Conservation (phyloP, 2,888 invertebrate species). For the Melangyna quadrimaculata region DNA sequence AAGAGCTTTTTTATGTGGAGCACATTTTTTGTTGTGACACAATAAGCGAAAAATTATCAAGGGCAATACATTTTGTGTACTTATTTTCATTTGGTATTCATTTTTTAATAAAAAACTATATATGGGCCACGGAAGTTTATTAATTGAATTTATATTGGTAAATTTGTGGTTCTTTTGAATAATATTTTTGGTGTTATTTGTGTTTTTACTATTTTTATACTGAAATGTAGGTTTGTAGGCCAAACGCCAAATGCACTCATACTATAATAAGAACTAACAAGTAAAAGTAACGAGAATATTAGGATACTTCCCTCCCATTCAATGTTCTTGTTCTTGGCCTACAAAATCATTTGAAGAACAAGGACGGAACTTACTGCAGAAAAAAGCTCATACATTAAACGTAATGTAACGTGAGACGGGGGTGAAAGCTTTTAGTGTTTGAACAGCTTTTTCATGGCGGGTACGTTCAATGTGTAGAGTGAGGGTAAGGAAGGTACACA, state of each 20-base stretch:
- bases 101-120: background rate
- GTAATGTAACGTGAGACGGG: conserved; percentile 1
- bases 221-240: conserved; percentile 70
- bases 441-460: background rate
- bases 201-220: conserved; percentile 53
- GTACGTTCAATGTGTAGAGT: background rate
- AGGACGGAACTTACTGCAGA: conserved; percentile 77
- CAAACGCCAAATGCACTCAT: conserved; percentile 70
- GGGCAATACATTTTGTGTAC: conserved; percentile 1
- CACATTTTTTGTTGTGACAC: conserved; percentile 44
- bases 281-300: conserved; percentile 60
- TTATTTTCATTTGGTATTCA: conserved; percentile 1
- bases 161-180: conserved; percentile 18
- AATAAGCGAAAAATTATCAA: conserved; percentile 27
- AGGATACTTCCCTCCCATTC: conserved; percentile 54
- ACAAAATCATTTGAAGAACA: conserved; percentile 80
- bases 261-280: conserved; percentile 69
- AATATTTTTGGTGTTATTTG: conserved; percentile 37
- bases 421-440: background rate
- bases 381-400: conserved; percentile 2
- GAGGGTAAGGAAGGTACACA: background rate
- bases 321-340: conserved; percentile 80
- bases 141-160: background rate
- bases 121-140: conserved; percentile 2
- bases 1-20: conserved; percentile 47